Percentiles rank a stretch among this genome's conserved stretches.
phyloP scores from a whole-genome alignment of 2,113 vertebrate genomes.

The Alligator sinensis region DNA sequence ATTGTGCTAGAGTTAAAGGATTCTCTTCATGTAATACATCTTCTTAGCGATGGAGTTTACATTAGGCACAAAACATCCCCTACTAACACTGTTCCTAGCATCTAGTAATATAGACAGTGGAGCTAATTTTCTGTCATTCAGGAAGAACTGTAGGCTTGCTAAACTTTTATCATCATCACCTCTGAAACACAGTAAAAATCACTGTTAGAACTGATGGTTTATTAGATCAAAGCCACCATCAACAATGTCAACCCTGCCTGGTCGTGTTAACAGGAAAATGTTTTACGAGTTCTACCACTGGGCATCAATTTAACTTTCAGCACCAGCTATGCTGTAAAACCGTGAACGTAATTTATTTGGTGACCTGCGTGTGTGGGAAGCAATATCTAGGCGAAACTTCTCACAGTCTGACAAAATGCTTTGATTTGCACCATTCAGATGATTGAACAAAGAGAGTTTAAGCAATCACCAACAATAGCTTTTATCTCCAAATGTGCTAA shows the following conservation, averaged over 20 bases:
- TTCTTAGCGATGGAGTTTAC: slow-evolving; percentile 52
- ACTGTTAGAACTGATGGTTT: slow-evolving; percentile 73
- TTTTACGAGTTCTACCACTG: slow-evolving; percentile 75
- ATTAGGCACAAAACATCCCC: slow-evolving; percentile 24
- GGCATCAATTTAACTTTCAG: slow-evolving; percentile 79
- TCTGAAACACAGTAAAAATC: slow-evolving; percentile 74
- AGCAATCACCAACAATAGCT: slow-evolving; percentile 70
- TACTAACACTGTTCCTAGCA: slow-evolving; percentile 22
- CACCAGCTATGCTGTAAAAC: slow-evolving; percentile 66
- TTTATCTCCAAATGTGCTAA: slow-evolving; percentile 71
- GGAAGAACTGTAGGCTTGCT: slow-evolving; percentile 66
- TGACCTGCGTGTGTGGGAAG: slow-evolving; percentile 64
- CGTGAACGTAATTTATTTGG: slow-evolving; percentile 72
- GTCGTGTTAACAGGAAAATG: slow-evolving; percentile 74
- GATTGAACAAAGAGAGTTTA: slow-evolving; percentile 77
- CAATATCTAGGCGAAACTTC: slow-evolving; percentile 76
- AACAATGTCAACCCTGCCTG: slow-evolving; percentile 72
- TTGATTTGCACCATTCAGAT: slow-evolving; percentile 79
- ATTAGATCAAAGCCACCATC: slow-evolving; percentile 76
- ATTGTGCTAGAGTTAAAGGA: slow-evolving; percentile 35
- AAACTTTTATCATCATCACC: slow-evolving; percentile 70
- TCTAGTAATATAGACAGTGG: slow-evolving; percentile 37
- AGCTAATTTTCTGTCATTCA: slow-evolving; percentile 75
- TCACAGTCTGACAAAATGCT: slow-evolving; percentile 78
- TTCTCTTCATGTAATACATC: neutral